Conservation (phyloP, 2,888 invertebrate species). For the Mongoloraphidia duomilia region DNA sequence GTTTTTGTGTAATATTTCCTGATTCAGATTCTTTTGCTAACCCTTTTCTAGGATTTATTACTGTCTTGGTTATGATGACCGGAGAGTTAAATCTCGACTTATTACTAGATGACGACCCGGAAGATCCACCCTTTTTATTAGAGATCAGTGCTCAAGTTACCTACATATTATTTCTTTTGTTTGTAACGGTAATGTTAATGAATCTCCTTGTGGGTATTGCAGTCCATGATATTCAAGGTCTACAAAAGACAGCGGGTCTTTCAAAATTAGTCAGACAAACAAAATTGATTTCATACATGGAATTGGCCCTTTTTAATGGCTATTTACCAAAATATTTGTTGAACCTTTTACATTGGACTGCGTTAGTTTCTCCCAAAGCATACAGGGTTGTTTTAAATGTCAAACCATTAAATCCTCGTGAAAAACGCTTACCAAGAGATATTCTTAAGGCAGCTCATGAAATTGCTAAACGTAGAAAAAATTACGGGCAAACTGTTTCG, state of each 20-base stretch:
- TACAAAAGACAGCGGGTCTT: constrained; percentile 71
- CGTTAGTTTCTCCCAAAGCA: constrained; percentile 66
- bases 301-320: constrained; percentile 65
- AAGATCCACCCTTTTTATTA: constrained; percentile 58
- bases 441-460: constrained; percentile 70
- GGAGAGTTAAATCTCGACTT: constrained; percentile 69
- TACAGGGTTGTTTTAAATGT: constrained; percentile 70
- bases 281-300: constrained; percentile 75
- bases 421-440: constrained; percentile 63
- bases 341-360: constrained; percentile 62
- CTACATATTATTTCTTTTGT: constrained; percentile 64
- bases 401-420: constrained; percentile 69
- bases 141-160: constrained; percentile 72
- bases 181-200: constrained; percentile 76
- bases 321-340: constrained; percentile 60
- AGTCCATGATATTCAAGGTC: constrained; percentile 74
- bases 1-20: constrained; percentile 79
- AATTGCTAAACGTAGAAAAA: constrained; percentile 61
- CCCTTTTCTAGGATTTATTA: constrained; percentile 72
- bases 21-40: constrained; percentile 68
- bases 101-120: constrained; percentile 58
- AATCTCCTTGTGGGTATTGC: constrained; percentile 76
- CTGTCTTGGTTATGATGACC: constrained; percentile 80
- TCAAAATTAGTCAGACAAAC: constrained; percentile 74
- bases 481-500: constrained; percentile 52